phyloP scores from a whole-genome alignment of 2,888 invertebrate species.

The Pristionchus arcanus region DNA sequence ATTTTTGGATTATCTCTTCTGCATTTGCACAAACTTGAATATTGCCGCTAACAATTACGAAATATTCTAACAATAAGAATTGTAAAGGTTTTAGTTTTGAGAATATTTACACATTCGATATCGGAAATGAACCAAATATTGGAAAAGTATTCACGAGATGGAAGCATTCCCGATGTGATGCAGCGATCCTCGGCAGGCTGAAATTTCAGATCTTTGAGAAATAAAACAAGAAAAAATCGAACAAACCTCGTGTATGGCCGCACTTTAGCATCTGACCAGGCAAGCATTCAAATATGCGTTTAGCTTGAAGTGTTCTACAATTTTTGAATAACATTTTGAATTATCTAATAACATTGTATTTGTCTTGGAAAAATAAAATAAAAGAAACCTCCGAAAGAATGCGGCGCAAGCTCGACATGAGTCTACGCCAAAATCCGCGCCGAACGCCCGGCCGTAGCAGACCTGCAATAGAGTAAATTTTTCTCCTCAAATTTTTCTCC shows the following conservation, averaged over 20 bases:
- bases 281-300: neutral
- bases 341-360: too few species aligned
- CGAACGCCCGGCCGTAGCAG: neutral
- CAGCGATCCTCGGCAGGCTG: neutral
- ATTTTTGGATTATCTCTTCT: too few species aligned
- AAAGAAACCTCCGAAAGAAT: slow-evolving; percentile 51
- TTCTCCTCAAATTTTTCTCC: too few species aligned
- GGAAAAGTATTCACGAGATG: neutral
- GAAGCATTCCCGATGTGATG: slow-evolving; percentile 21
- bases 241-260: neutral
- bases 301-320: neutral
- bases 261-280: neutral
- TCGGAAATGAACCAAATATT: neutral
- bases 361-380: too few species aligned
- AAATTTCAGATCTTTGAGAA: neutral
- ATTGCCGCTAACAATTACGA: too few species aligned
- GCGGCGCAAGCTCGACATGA: slow-evolving; percentile 50
- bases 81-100: too few species aligned
- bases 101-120: too few species aligned
- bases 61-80: too few species aligned
- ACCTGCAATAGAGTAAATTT: too few species aligned
- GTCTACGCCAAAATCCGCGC: slow-evolving; percentile 49
- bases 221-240: too few species aligned
- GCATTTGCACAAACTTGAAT: too few species aligned
- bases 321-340: neutral